Base-by-base conservation (phyloP, 1,140 invertebrate species). In the Bombyx mandarina region DNA sequence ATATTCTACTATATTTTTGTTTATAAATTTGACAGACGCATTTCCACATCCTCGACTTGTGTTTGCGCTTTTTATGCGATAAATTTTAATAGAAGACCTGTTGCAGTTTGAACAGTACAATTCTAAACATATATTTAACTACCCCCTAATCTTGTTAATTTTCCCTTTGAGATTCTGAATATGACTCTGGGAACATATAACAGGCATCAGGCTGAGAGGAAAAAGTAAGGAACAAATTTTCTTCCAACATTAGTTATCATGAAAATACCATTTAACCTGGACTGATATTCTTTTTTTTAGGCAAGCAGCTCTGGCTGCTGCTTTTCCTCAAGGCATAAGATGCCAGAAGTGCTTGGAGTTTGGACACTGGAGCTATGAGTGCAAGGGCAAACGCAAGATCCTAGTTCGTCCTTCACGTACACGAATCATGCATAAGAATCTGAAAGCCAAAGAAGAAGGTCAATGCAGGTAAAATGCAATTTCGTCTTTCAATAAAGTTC, bases 291-390 rank as follows among this genome's bases (percentile, higher is more conserved):
- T 62, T 65, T 53, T 67, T 69, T 70, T 22, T 63, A 91, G 90
- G 60, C 81, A 89, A 63, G 88, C 88, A 26, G 88, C 89, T 6
- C 69, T 90, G 58, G 89, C 90, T 5, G 89, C 89, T 8, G 89
- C 91, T 6, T 92, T 91, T 79, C 91, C 92, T 7, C 90, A 93
- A 78, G 92, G 90, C 48, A 90, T 95, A 60, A 90, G 93, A 49
- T 98, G 96, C 77, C 96, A 98, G 75, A 98, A 97, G 87, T 98
- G 96, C 79, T 86, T 97, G 47, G 94, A 97, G 80, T 92, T 92
- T 71, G 96, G 96, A 0, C 96, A 98, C 76, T 98, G 95, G 95
- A 97, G 94, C 56, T 98, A 95, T 67, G 94, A 97, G 80, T 98
- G 96, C 77, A 95, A 92, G 65, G 94, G 94, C n/a, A 96, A 97